Conservation (phyloP, 2,113 vertebrate species). For the Plestiodon gilberti region DNA sequence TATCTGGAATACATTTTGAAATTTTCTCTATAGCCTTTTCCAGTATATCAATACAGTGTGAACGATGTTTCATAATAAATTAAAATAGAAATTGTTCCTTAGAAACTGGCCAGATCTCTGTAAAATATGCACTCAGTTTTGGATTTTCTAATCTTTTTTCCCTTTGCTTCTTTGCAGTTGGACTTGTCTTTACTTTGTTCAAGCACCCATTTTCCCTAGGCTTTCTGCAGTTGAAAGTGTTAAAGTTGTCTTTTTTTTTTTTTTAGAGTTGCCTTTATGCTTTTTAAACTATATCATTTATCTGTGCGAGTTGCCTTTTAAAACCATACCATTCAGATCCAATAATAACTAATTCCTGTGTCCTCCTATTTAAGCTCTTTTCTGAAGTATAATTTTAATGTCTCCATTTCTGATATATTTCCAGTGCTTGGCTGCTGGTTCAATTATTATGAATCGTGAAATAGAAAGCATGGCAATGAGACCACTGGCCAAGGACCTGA, state of each 20-base stretch:
- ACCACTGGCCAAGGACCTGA: conserved; percentile 94
- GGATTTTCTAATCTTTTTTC: not conserved
- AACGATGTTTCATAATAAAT: no score
- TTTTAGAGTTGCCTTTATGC: not conserved
- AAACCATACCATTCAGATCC: not conserved
- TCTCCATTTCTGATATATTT: conserved; percentile 31
- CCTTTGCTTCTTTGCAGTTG: not conserved
- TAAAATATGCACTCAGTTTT: no score
- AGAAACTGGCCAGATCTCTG: no score
- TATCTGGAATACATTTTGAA: no score
- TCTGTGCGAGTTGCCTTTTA: not conserved
- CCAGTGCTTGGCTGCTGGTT: conserved; percentile 95
- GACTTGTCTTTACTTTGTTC: not conserved
- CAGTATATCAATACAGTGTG: no score
- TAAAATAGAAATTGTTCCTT: no score
- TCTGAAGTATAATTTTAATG: not conserved
- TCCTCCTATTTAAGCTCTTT: not conserved
- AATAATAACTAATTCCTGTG: no score
- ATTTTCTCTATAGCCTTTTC: no score
- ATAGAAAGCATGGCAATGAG: conserved; percentile 99
- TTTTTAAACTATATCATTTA: not conserved
- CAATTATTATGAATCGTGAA: conserved; percentile 99
- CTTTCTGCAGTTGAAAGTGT: no score
- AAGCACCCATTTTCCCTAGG: not conserved
- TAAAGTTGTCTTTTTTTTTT: no score